Percentiles rank a stretch among this genome's conserved stretches.
These are phyloP conservation scores for Drosophila busckii DNA, from an alignment of 1,140 invertebrate species.

Conservation along the genomic window DNA sequence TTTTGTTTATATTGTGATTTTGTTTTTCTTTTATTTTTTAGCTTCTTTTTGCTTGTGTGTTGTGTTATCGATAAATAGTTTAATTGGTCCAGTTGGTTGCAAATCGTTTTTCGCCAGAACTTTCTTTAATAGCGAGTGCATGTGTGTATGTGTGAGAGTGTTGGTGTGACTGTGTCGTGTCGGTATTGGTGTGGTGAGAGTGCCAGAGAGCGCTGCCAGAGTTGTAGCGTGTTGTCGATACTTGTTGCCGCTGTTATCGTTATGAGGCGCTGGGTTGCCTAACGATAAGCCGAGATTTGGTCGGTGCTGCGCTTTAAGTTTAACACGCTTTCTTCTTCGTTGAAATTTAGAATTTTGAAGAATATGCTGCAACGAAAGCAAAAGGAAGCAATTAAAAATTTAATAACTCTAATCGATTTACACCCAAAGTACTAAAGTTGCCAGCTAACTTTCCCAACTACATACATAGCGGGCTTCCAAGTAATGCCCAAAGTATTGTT, in stretches of 20 bases:
- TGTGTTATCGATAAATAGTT: conserved; percentile 59
- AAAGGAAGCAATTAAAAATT: neutral
- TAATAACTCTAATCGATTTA: neutral
- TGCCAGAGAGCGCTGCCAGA: conserved; percentile 72
- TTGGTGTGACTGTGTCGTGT: conserved; percentile 21
- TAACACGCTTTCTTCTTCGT: conserved; percentile 76
- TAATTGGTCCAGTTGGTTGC: conserved; percentile 73
- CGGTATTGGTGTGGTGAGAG: conserved; percentile 19
- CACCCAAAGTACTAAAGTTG: too few species aligned
- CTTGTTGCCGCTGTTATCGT: conserved; percentile 34
- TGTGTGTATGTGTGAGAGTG: conserved; percentile 21
- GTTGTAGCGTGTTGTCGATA: conserved; percentile 61
- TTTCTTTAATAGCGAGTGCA: conserved; percentile 17
- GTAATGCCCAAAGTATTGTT: neutral
- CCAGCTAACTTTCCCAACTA: neutral
- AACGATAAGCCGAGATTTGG: conserved; percentile 67
- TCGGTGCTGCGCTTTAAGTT: conserved; percentile 60
- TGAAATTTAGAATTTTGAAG: conserved; percentile 75
- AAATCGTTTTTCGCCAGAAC: conserved; percentile 36
- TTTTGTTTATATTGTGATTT: conserved; percentile 3
- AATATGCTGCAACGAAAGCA: conserved; percentile 53
- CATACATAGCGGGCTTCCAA: too few species aligned
- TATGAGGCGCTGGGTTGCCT: conserved; percentile 42
- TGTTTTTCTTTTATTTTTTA: conserved; percentile 13
- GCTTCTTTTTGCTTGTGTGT: conserved; percentile 9